Evolutionary conservation across 2,113 vertebrate genomes (phyloP), one percentile per base, ranked within the genome.

Genomic region (Pedionomus torquatus): DNA sequence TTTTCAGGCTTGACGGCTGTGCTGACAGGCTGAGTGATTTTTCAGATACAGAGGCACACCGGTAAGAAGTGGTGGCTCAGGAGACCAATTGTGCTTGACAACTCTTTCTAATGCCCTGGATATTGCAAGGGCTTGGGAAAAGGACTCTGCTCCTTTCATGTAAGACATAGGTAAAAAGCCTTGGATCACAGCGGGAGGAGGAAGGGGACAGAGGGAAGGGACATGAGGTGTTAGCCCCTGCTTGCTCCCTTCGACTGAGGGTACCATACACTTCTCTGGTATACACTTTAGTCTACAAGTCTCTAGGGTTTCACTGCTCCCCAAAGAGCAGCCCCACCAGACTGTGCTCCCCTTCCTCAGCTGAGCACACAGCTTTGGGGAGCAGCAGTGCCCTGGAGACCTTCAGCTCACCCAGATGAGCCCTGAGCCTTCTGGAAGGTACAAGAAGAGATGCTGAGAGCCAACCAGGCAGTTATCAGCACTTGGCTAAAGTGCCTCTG

Each of bases 361-460:
- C 35, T 1, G 0, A 23, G 7, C 35, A 63, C 26, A 7, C 1
- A 5, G n/a, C 41, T 60, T 52, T 0, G 3, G 51, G 18, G 18
- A 0, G 3, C 70, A 49, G 46, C 55, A 57, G 49, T 37, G 6
- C 33, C 48, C 23, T 39, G 41, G 48, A 76, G 63, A 70, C 25
- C 17, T 26, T 16, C 52, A 33, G 37, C 26, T 37, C 48, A 43
- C 17, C 48, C 0, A 0, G 35, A 43, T 1, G 1, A 76, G 21
- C 41, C 48, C 26, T 23, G 5, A 43, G 15, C 35, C 31, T 76
- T 76, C 69, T 70, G 35, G n/a, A n/a, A n/a, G n/a, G n/a, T n/a
- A n/a, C n/a, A n/a, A 63, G 63, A 63, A 70, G 49, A 51, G 49
- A 43, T 25, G 19, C 43, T 21, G 37, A 64, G 49, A 87, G 48